Percentiles rank a stretch among this genome's conserved stretches.
phyloP scores from a whole-genome alignment of 2,113 vertebrate genomes.

The Lasiurus cinereus region DNA sequence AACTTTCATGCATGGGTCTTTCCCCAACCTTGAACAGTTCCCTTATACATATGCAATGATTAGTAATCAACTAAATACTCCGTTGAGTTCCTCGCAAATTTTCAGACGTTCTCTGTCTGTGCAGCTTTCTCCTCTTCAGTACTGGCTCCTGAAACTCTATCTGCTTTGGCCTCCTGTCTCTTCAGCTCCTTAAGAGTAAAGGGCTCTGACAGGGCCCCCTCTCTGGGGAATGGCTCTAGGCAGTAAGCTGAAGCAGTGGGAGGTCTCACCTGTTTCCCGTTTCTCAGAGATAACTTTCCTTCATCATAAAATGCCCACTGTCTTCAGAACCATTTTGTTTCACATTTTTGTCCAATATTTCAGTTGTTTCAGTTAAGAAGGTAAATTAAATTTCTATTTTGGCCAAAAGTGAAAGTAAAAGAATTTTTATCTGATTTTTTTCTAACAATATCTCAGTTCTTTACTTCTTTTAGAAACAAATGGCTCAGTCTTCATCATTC shows the following conservation, averaged over 20 bases:
- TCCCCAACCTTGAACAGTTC: not conserved
- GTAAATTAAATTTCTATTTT: not conserved
- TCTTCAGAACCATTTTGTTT: not conserved
- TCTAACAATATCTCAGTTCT: not conserved
- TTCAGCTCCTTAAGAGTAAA: not conserved
- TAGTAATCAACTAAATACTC: not conserved
- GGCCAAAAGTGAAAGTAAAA: not conserved
- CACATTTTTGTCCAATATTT: not conserved
- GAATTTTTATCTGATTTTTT: not conserved
- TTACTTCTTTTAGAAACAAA: slow-evolving; percentile 9
- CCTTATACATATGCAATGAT: not conserved
- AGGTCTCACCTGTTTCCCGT: not conserved
- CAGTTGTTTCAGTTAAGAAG: not conserved
- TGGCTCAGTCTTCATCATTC: not conserved
- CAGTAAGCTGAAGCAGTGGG: not conserved
- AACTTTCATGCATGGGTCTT: not conserved
- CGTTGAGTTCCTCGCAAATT: not conserved
- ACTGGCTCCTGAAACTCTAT: not conserved
- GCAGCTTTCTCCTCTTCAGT: not conserved
- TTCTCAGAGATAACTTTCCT: not conserved
- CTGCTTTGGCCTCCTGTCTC: not conserved
- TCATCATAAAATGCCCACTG: not conserved
- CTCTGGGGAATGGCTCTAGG: not conserved
- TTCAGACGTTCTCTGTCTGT: not conserved
- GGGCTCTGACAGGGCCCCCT: not conserved